Base-by-base conservation (phyloP, 2,888 invertebrate species). In the Drosophila siamana region DNA sequence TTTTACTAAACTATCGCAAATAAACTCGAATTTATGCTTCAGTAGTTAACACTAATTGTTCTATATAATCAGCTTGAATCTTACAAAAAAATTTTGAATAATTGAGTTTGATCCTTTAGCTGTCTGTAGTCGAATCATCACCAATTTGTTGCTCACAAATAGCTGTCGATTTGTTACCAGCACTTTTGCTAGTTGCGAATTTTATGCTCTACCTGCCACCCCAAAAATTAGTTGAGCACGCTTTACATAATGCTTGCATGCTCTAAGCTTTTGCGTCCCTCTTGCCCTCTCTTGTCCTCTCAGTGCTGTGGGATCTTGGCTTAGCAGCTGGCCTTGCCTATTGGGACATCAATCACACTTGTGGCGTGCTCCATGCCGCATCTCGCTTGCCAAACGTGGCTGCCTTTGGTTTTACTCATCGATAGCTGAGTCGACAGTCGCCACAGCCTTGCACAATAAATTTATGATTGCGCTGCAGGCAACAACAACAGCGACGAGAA, bases 371-470 rank as follows among this genome's bases (percentile, higher is more conserved):
- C 43, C 55, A 51, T 9, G 33, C 33, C 33, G 43, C 36, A 48
- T 1, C 19, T 33, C 22, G 30, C 36, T 30, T 48, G 26, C 50
- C 50, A 33, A 57, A 26, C 15, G 11, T 22, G 26, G 26, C 24
- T 33, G 33, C n/a, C 7, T 1, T 3, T 26, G 26, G n/a, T n/a
- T n/a, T n/a, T n/a, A n/a, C 36, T 22, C 73, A 72, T 73, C 67
- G 50, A 68, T 54, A 44, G 30, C 8, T 19, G 43, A 33, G 15
- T 16, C 43, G 19, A 11, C 40, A 2, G 68, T 30, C 36, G 43
- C 48, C 9, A 28, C 55, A 85, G 78, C 86, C 87, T 89, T 77
- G 71, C 87, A 81, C 89, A 89, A 88, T 80, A 86, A 75, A 72
- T 87, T 87, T 78, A 69, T 68, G 82, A 81, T 89, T 89, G 89